Conservation (phyloP, 2,113 vertebrate genomes). For the Zosterops pallidus region DNA sequence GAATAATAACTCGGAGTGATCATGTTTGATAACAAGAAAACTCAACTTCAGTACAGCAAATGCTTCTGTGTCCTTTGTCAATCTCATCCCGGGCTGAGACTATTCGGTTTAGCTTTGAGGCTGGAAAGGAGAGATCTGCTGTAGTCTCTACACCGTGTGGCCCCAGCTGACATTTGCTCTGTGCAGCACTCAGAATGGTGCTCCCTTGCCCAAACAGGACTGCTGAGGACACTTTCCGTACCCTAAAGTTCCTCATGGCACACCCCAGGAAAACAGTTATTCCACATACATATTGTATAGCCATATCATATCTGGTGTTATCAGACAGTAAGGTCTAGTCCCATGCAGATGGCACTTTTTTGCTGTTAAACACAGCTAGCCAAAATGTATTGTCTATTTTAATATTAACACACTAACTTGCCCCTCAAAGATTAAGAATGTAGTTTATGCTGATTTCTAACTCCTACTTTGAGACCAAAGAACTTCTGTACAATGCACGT, state of each 20-base stretch:
- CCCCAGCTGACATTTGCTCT: not conserved
- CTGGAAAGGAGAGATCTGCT: not conserved
- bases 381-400: not conserved
- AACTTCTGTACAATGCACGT: not conserved
- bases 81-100: not conserved
- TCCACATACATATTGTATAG: not conserved
- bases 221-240: not conserved
- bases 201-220: not conserved
- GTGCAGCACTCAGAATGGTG: not conserved
- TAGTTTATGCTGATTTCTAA: not conserved
- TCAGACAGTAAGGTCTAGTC: not conserved
- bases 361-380: not conserved
- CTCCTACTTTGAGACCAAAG: not conserved
- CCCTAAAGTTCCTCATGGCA: not conserved
- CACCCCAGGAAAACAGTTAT: not conserved
- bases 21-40: not conserved
- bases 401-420: not conserved
- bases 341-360: not conserved
- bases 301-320: not conserved
- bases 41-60: not conserved
- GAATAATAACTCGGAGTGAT: fast-evolving
- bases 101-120: not conserved
- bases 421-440: not conserved
- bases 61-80: not conserved
- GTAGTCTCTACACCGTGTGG: fast-evolving